Evolutionary conservation across 2,113 vertebrate genomes (phyloP), one percentile per base, ranked within the genome.

Genomic region (Apeltes quadracus): DNA sequence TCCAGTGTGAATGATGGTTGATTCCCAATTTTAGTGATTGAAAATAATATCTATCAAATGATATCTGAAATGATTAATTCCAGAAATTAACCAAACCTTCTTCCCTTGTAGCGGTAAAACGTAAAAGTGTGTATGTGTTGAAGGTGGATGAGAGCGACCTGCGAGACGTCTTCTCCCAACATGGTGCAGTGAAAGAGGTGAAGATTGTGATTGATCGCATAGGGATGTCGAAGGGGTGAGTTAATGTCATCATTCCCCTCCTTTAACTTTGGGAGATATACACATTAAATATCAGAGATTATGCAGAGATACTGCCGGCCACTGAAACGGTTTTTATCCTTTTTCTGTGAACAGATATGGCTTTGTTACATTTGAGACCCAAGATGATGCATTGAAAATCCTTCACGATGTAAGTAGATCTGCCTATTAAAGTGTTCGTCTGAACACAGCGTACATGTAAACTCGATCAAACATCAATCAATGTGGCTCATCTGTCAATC

Each of bases 311-410:
- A 18, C 44, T n/a, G 10, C 44, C 4, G 15, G 8, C 4, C 1
- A 4, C 1, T 64, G 9, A 57, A 27, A 18, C 7, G 43, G 9
- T n/a, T 14, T 69, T 53, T 3, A 15, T 61, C 43, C 8, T 58
- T 41, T 62, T 46, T 69, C 7, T 67, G 63, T 34, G 23, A 62
- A 62, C 90, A 97, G 96, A 79, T 97, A 97, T 82, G 96, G 95
- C 54, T 97, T 97, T 73, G 77, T 97, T 79, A 96, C 95, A 29
- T 97, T 97, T 89, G 95, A 96, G 90, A 93, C 92, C 34, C 85
- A 94, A 69, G 95, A 96, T 88, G 96, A 96, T 78, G 95, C 94
- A 12, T 91, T 95, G 89, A 96, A 94, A 88, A 91, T 97, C 84
- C 92, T 97, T 58, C 91, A 93, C 76, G 91, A 95, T 83, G 96